phyloP scores from a whole-genome alignment of 2,113 vertebrate genomes.

The Leiothrix lutea region DNA sequence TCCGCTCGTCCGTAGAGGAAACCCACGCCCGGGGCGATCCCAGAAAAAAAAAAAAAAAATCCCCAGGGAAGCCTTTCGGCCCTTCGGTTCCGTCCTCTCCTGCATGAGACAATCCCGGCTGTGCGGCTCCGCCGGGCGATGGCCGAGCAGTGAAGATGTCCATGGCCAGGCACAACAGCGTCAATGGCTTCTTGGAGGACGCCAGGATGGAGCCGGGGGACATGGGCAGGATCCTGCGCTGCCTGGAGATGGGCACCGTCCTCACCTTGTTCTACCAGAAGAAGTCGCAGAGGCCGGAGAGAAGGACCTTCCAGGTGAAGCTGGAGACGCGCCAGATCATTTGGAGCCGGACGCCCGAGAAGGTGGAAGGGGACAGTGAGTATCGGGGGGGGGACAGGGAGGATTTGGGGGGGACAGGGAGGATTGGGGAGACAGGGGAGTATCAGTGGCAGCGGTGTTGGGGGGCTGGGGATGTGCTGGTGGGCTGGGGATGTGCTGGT shows the following conservation, averaged over 20 bases:
- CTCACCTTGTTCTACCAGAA: slow-evolving; percentile 88
- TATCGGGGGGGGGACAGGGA: neutral
- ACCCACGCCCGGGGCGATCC: neutral
- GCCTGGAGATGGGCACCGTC: slow-evolving; percentile 81
- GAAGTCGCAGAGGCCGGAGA: slow-evolving; percentile 84
- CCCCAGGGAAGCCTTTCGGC: neutral
- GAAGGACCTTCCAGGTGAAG: slow-evolving; percentile 83
- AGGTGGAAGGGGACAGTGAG: slow-evolving; percentile 68
- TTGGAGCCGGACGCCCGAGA: slow-evolving; percentile 82
- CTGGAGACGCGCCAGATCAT: slow-evolving; percentile 79
- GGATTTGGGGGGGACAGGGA: neutral
- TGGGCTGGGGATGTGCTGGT: neutral
- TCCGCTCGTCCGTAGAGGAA: neutral
- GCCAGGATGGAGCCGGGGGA: slow-evolving; percentile 64
- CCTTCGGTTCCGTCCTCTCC: neutral
- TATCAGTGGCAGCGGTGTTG: fast-evolving
- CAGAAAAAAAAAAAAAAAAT: neutral
- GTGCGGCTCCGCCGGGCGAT: slow-evolving; percentile 16
- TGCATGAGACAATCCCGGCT: slow-evolving; percentile 29
- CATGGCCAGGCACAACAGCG: slow-evolving; percentile 74
- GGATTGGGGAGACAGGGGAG: slow-evolving; percentile 9
- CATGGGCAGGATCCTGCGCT: slow-evolving; percentile 76
- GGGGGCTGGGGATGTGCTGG: too few relatives aligned
- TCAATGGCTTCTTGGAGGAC: slow-evolving; percentile 81
- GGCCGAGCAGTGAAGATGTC: slow-evolving; percentile 80